A percentile compares a stretch with the other conserved stretches of the same genome.
phyloP scores from a whole-genome alignment of 1,140 invertebrate genomes.

The Drosophila hydei region DNA sequence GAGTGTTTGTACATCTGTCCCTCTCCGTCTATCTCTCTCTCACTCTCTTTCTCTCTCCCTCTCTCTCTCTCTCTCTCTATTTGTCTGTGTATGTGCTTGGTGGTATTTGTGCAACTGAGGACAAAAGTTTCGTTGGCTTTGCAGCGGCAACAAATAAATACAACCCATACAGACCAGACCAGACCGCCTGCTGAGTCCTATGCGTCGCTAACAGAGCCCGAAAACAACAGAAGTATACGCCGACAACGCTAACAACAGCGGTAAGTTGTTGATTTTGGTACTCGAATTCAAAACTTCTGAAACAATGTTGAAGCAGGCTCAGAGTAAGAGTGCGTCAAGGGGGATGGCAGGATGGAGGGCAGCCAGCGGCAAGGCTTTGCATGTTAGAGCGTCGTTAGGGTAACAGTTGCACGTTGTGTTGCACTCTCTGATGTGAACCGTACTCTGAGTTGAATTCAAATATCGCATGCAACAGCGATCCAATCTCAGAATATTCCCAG shows the following conservation, averaged over 20 bases:
- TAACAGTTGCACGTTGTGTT: background rate
- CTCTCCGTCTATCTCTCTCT: slow-evolving; percentile 1
- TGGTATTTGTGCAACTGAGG: slow-evolving; percentile 78
- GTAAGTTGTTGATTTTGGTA: slow-evolving; percentile 79
- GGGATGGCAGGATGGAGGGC: slow-evolving; percentile 3
- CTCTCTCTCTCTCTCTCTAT: background rate
- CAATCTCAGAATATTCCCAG: slow-evolving; percentile 39
- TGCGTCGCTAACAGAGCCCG: slow-evolving; percentile 31
- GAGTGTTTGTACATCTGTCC: slow-evolving; percentile 70
- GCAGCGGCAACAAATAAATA: slow-evolving; percentile 77
- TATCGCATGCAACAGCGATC: slow-evolving; percentile 47
- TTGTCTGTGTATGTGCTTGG: slow-evolving; percentile 56
- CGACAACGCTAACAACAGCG: slow-evolving; percentile 68
- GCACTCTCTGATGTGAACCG: slow-evolving; percentile 25
- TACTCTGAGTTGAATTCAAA: slow-evolving; percentile 54
- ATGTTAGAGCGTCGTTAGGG: slow-evolving; percentile 60
- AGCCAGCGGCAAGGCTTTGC: slow-evolving; percentile 50
- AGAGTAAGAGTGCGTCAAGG: slow-evolving; percentile 17
- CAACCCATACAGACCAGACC: slow-evolving; percentile 24
- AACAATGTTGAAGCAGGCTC: slow-evolving; percentile 52
- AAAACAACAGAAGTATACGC: slow-evolving; percentile 46
- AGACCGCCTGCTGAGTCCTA: slow-evolving; percentile 29
- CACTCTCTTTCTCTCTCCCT: slow-evolving; percentile 26
- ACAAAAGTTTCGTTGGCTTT: slow-evolving; percentile 81
- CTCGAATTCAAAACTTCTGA: slow-evolving; percentile 73